Base-by-base conservation (phyloP, 2,888 invertebrate genomes). In the Drosophila meridionalis region DNA sequence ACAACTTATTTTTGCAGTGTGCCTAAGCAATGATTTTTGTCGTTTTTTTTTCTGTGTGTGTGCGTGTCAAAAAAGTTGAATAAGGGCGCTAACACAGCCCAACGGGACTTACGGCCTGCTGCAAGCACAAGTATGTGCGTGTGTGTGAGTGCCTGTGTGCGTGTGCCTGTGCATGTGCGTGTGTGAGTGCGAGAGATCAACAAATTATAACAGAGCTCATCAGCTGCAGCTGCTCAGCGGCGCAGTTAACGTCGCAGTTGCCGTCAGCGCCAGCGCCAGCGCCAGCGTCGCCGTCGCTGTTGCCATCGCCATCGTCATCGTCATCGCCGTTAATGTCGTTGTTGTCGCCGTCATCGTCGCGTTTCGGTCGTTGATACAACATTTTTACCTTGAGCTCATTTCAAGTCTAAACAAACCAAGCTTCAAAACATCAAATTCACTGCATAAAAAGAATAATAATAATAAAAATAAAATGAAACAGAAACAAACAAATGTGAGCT, bases 381-480 rank as follows among this genome's bases (percentile, higher is more conserved):
- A 74, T 74, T 77, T 74, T 82, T 87, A 87, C 86, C 86, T 87
- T 87, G 86, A 83, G 84, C 89, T 77, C 89, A 89, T 89, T 89
- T 89, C 73, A 87, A 87, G 83, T 88, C 84, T 81, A 77, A 82
- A 69, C 71, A 87, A 80, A 67, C 65, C 70, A 69, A 78, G 70
- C 68, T 75, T 83, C 72, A 69, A 69, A 77, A 73, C 65, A 71
- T 43, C 57, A 70, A 82, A 73, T 32, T 53, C 36, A 56, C 20
- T 32, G 30, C 38, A 52, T 40, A 62, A 48, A 59, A 69, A 61
- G 28, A 58, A 62, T 47, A 53, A 73, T 61, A 32, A 48, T 52
- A 55, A 56, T 34, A 56, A 48, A n/a, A 42, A 32, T 14, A 40
- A 40, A n/a, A 69, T 38, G 43, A 26, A 55, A 58, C 26, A 45